A percentile compares a stretch with the other conserved stretches of the same genome.
phyloP scores from a whole-genome alignment of 2,888 invertebrate genomes.

The Drosophila greeni region DNA sequence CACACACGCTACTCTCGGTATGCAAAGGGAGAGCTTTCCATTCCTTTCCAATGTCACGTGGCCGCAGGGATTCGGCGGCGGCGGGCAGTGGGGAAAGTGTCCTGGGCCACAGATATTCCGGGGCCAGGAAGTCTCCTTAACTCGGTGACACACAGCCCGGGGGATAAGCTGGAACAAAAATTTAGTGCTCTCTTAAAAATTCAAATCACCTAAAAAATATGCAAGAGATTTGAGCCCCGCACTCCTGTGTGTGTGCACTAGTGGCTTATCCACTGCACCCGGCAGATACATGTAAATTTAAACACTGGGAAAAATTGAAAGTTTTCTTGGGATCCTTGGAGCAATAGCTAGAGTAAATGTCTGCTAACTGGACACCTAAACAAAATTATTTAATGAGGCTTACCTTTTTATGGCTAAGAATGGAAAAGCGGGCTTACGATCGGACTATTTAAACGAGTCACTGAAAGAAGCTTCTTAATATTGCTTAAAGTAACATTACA shows the following conservation, averaged over 20 bases:
- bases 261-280: conserved; percentile 24
- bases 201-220: conserved; percentile 71
- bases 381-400: neutral
- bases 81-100: conserved; percentile 31
- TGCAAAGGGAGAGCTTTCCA: conserved; percentile 25
- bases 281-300: conserved; percentile 13
- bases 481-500: too few relatives aligned
- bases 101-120: conserved; percentile 20
- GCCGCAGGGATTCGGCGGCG: conserved; percentile 14
- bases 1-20: conserved; percentile 13
- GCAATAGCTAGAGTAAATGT: neutral
- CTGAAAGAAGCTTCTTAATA: neutral
- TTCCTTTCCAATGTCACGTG: conserved; percentile 33
- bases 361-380: neutral
- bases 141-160: conserved; percentile 63
- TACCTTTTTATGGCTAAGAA: neutral
- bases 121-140: conserved; percentile 13
- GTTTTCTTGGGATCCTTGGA: neutral
- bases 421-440: neutral
- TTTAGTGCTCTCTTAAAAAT: conserved; percentile 65
- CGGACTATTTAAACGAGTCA: neutral
- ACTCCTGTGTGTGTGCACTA: conserved; percentile 8
- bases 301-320: neutral
- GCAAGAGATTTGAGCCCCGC: conserved; percentile 46
- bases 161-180: conserved; percentile 57